Conservation (phyloP, 2,113 vertebrate genomes). For the Marmota flaviventris region DNA sequence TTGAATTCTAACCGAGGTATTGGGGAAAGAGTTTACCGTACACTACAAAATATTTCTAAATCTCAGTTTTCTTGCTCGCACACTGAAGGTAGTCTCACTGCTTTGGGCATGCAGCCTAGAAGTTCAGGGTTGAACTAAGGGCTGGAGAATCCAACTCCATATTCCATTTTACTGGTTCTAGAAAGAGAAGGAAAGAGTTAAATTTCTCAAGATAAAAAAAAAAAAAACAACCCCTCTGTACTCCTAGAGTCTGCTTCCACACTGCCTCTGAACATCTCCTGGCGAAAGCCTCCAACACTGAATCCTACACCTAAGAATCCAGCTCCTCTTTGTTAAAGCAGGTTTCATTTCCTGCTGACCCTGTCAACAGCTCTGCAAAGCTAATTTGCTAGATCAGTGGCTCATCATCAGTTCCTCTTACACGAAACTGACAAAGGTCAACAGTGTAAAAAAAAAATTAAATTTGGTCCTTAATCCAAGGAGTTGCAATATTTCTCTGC, state of each 20-base stretch:
- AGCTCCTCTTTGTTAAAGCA: conserved; percentile 80
- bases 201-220: conserved; percentile 63
- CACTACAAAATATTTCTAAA: neutral
- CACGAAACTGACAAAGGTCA: conserved; percentile 86
- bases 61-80: neutral
- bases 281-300: conserved; percentile 67
- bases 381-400: conserved; percentile 87
- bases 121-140: neutral
- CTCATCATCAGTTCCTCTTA: conserved; percentile 84
- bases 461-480: conserved; percentile 86
- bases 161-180: neutral
- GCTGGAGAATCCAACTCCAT: neutral
- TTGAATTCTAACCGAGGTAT: neutral
- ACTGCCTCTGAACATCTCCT: conserved; percentile 67
- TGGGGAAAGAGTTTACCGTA: neutral
- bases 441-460: conserved; percentile 74
- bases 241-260: conserved; percentile 64
- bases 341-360: conserved; percentile 84
- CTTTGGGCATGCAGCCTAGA: neutral
- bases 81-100: neutral
- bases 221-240: neutral
- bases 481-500: conserved; percentile 75
- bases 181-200: conserved; percentile 40
- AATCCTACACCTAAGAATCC: conserved; percentile 67
- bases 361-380: conserved; percentile 85